Conservation (phyloP, 2,888 invertebrate genomes). For the Dione juno region DNA sequence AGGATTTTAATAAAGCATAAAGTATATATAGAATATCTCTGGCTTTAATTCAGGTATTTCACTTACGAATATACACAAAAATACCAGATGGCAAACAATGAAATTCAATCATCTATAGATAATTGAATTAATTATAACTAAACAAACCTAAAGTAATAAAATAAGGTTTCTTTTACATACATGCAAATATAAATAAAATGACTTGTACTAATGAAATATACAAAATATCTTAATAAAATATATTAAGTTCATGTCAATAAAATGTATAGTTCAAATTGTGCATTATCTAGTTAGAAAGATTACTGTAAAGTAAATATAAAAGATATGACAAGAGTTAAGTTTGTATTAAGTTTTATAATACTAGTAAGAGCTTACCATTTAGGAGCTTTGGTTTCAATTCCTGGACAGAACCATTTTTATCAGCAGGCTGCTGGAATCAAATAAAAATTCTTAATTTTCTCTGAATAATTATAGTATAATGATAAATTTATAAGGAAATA, state of each 20-base stretch:
- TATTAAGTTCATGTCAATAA: too few species aligned
- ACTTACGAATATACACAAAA: not conserved
- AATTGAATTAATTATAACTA: slow-evolving; percentile 31
- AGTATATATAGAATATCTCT: too few species aligned
- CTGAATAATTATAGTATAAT: slow-evolving; percentile 23
- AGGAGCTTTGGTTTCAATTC: slow-evolving; percentile 80
- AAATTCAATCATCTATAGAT: slow-evolving; percentile 19
- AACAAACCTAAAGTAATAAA: not conserved
- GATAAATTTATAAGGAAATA: too few species aligned
- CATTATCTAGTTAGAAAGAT: not conserved
- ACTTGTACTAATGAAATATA: not conserved
- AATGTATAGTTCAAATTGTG: not conserved
- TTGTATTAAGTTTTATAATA: not conserved
- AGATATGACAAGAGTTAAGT: not conserved
- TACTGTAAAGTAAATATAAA: not conserved
- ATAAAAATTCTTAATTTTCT: not conserved
- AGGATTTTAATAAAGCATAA: not conserved
- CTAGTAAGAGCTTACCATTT: slow-evolving; percentile 72
- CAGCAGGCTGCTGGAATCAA: slow-evolving; percentile 76
- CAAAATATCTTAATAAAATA: not conserved
- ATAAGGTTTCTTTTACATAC: slow-evolving; percentile 14
- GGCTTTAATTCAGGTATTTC: not conserved
- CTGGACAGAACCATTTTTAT: slow-evolving; percentile 79
- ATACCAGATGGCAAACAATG: slow-evolving; percentile 20
- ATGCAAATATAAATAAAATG: not conserved